Conservation (phyloP, 2,113 vertebrate species). For the Gopherus flavomarginatus region DNA sequence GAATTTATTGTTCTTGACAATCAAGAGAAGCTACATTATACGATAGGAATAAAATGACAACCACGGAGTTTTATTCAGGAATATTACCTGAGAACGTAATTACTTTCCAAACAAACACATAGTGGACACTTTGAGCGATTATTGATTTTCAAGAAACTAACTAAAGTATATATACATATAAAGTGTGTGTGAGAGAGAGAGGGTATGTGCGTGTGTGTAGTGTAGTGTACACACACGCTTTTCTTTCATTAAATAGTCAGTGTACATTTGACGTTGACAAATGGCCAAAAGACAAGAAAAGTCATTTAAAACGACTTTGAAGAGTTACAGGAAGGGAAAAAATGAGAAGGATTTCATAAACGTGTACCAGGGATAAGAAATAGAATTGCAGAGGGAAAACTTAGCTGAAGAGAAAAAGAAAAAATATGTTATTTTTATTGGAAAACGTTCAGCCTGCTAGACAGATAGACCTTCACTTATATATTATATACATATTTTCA, state of each 20-base stretch:
- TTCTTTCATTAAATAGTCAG: slow-evolving; percentile 76
- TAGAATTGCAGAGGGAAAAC: accelerated
- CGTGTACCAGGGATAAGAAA: not conserved
- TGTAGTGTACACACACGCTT: slow-evolving; percentile 48
- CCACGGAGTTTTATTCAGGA: not conserved
- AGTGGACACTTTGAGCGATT: slow-evolving; percentile 27
- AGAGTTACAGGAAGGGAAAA: slow-evolving; percentile 24
- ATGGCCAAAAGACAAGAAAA: slow-evolving; percentile 80
- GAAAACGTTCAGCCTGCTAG: not conserved
- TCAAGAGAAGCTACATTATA: not conserved
- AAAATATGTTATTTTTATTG: not conserved
- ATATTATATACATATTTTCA: not conserved
- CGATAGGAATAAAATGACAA: not conserved
- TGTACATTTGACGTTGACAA: slow-evolving; percentile 82
- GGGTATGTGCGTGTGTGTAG: not conserved
- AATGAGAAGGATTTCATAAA: slow-evolving; percentile 23
- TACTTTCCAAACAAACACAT: not conserved
- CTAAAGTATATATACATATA: not conserved
- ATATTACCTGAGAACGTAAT: slow-evolving; percentile 21
- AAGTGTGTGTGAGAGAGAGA: too few species aligned
- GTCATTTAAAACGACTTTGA: slow-evolving; percentile 84
- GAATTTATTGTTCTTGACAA: not conserved
- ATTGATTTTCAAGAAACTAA: slow-evolving; percentile 59
- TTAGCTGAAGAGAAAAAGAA: not conserved
- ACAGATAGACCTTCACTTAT: not conserved